Evolutionary conservation across 2,797 vertebrate species (phyloP).

Genomic region (Protonibea diacanthus): DNA sequence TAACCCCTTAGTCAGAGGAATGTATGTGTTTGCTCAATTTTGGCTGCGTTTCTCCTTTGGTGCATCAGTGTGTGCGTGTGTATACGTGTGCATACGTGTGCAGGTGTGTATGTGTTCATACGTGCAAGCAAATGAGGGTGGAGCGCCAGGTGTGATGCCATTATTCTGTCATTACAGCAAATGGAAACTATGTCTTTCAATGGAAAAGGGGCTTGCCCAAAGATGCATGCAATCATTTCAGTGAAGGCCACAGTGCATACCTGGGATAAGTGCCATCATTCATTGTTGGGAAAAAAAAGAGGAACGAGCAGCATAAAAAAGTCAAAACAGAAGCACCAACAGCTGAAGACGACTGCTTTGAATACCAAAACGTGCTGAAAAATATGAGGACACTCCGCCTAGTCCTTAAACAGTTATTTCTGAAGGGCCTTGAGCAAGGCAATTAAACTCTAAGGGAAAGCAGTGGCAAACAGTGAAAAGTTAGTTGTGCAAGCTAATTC

Average conservation of each 20-base stretch:
- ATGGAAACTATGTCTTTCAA: conserved; percentile 81
- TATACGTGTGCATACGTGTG: conserved; percentile 18
- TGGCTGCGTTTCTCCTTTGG: conserved; percentile 52
- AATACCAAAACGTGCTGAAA: conserved; percentile 28
- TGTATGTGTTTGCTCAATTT: conserved; percentile 73
- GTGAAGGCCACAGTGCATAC: conserved; percentile 64
- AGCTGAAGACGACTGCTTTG: conserved; percentile 5
- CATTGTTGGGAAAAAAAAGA: conserved; percentile 32
- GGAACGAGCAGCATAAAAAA: conserved; percentile 29
- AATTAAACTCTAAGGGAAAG: conserved; percentile 11
- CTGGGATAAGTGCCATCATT: conserved; percentile 61
- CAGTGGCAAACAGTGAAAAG: conserved; percentile 2
- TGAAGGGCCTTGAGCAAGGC: conserved; percentile 16
- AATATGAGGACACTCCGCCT: not conserved
- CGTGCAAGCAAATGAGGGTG: conserved; percentile 58
- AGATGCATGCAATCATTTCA: conserved; percentile 63
- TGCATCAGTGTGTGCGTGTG: conserved; percentile 32
- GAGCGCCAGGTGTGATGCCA: conserved; percentile 79
- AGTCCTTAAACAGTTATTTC: conserved; percentile 9
- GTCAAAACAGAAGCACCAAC: conserved; percentile 31
- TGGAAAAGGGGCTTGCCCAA: conserved; percentile 79
- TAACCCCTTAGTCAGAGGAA: conserved; percentile 68
- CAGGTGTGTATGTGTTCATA: conserved; percentile 46
- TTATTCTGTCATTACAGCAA: conserved; percentile 77
- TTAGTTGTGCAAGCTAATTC: conserved; percentile 5